Evolutionary conservation across 30 jellyfish, hydroid and myxozoan genomes (phyloP).

Genomic region (Cassiopea xamachana): DNA sequence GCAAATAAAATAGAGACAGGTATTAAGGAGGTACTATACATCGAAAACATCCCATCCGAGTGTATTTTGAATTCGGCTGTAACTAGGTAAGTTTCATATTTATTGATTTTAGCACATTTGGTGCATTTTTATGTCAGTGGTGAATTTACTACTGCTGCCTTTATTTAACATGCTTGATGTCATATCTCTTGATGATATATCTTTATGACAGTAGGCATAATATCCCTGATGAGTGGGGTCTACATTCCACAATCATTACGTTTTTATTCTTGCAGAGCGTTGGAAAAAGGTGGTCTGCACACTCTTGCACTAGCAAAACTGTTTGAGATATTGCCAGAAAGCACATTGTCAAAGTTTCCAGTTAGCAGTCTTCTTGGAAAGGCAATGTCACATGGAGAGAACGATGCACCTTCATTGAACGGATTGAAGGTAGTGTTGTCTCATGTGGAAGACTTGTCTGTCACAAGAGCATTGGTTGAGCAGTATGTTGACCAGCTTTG

Average conservation of each 20-base stretch:
- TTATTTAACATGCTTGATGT: neutral
- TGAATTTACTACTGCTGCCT: neutral
- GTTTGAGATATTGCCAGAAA: neutral
- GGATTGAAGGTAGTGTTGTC: conserved; percentile 45
- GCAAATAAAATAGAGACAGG: neutral
- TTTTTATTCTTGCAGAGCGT: conserved; percentile 5
- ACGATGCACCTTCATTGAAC: conserved; percentile 46
- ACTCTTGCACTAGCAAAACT: conserved; percentile 40
- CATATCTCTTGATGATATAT: neutral
- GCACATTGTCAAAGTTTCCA: conserved; percentile 12
- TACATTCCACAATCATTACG: no score
- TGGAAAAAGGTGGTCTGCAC: conserved; percentile 53
- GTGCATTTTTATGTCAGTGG: neutral
- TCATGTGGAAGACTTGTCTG: conserved; percentile 71
- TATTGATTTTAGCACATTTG: neutral
- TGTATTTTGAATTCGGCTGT: neutral
- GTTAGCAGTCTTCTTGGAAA: conserved; percentile 41
- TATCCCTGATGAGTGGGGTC: no score
- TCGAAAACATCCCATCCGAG: neutral
- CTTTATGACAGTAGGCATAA: no score
- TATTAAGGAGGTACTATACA: neutral
- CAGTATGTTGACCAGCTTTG: conserved; percentile 70
- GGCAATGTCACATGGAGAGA: conserved; percentile 44
- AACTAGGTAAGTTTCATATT: neutral
- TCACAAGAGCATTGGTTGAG: conserved; percentile 77